Percentiles rank a stretch among this genome's conserved stretches.
Evolutionary conservation across 1,140 invertebrate genomes (phyloP).

Genomic region (Euwallacea similis): DNA sequence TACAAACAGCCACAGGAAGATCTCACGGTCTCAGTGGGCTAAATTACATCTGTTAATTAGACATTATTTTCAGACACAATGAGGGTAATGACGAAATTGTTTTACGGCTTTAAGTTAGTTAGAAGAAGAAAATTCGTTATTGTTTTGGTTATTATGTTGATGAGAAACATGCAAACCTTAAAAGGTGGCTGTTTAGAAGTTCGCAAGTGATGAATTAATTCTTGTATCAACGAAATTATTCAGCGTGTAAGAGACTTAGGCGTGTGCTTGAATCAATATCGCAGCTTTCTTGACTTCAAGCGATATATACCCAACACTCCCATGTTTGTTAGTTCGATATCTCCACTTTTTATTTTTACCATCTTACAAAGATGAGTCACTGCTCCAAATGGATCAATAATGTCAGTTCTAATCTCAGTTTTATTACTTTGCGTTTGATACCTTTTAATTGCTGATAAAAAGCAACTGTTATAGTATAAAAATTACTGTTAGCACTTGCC

Average conservation of each 20-base stretch:
- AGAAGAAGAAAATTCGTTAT: too few relatives aligned
- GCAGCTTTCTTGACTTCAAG: conserved; percentile 15
- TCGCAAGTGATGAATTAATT: too few relatives aligned
- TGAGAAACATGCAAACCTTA: too few relatives aligned
- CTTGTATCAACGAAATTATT: too few relatives aligned
- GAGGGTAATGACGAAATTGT: conserved; percentile 2
- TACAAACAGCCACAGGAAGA: not conserved
- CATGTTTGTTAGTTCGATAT: conserved; percentile 14
- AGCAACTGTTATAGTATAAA: too few relatives aligned
- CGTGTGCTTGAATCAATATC: conserved; percentile 12
- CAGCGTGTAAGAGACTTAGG: not conserved
- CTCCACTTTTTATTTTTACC: not conserved
- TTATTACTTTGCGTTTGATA: too few relatives aligned
- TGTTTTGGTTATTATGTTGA: too few relatives aligned
- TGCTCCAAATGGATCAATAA: conserved; percentile 5
- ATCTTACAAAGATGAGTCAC: conserved; percentile 10
- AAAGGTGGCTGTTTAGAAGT: too few relatives aligned
- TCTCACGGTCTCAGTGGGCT: conserved; percentile 7
- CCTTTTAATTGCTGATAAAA: too few relatives aligned
- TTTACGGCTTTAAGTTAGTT: not conserved
- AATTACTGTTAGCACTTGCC: too few relatives aligned
- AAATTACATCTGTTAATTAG: conserved; percentile 4
- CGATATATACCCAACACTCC: conserved; percentile 14
- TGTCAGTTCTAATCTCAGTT: too few relatives aligned
- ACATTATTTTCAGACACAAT: not conserved